These are phyloP conservation scores for Momotus momota DNA, from an alignment of 2,797 vertebrate genomes.

Conservation along the genomic window DNA sequence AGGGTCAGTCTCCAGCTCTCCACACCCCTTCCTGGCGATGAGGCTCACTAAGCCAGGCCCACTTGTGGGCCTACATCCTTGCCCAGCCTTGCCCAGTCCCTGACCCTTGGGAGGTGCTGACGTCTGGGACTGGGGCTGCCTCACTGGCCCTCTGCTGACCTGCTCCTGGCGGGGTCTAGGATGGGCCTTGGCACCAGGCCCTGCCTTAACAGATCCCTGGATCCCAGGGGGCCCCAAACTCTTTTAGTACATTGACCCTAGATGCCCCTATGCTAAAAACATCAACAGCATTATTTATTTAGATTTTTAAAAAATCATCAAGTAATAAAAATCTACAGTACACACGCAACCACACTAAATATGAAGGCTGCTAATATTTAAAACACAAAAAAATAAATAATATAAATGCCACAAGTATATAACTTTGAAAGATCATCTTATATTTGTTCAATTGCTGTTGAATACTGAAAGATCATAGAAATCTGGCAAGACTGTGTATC, in stretches of 20 bases:
- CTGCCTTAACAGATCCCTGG: accelerated
- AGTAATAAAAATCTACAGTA: neutral
- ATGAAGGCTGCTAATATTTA: neutral
- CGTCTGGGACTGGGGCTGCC: accelerated
- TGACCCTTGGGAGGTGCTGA: neutral
- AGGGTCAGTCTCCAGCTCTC: accelerated
- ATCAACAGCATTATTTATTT: neutral
- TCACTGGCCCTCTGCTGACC: accelerated
- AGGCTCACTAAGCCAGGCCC: accelerated
- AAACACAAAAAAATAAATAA: neutral
- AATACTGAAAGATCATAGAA: neutral
- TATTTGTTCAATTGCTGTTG: neutral
- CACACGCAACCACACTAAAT: neutral
- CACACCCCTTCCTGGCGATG: neutral
- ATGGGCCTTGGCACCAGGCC: neutral
- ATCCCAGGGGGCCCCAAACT: neutral
- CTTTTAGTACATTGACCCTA: neutral
- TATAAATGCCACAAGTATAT: neutral
- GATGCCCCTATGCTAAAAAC: neutral
- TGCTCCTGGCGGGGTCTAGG: neutral
- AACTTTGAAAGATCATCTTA: neutral
- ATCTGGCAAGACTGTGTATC: neutral
- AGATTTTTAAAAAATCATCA: neutral
- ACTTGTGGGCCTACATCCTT: accelerated
- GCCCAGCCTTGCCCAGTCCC: neutral